Conservation (phyloP, 2,113 vertebrate genomes). For the Panthera tigris region DNA sequence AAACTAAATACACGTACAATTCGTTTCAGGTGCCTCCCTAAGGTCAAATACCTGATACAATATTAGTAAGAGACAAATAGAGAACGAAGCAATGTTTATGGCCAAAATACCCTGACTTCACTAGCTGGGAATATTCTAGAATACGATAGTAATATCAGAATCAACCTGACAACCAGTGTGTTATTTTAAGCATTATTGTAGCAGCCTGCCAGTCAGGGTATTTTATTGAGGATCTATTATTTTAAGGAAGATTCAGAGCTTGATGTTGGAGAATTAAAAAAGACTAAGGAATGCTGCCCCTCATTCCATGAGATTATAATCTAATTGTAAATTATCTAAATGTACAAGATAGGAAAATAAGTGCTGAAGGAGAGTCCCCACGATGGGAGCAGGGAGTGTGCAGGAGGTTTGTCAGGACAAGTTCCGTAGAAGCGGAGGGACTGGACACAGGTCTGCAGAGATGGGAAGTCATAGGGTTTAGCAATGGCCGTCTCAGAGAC, state of each 20-base stretch:
- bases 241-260: not conserved
- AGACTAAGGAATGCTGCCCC: not conserved
- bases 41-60: not conserved
- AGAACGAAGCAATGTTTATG: not conserved
- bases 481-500: rapidly evolving
- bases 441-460: not conserved
- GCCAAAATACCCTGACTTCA: not conserved
- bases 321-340: not conserved
- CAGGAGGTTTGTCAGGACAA: not conserved
- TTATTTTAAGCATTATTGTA: not conserved
- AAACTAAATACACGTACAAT: not conserved
- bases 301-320: not conserved
- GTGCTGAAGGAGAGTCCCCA: not conserved
- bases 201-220: not conserved
- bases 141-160: not conserved
- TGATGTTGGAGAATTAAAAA: not conserved
- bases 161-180: not conserved
- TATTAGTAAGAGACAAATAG: not conserved
- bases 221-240: not conserved
- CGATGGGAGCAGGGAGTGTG: not conserved
- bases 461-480: not conserved
- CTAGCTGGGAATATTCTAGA: not conserved
- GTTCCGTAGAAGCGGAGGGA: not conserved
- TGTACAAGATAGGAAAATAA: not conserved
- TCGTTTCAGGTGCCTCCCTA: not conserved